Evolutionary conservation across 2,113 vertebrate species (phyloP), one percentile per base, ranked within the genome.

Genomic region (Leucopternis melanops): DNA sequence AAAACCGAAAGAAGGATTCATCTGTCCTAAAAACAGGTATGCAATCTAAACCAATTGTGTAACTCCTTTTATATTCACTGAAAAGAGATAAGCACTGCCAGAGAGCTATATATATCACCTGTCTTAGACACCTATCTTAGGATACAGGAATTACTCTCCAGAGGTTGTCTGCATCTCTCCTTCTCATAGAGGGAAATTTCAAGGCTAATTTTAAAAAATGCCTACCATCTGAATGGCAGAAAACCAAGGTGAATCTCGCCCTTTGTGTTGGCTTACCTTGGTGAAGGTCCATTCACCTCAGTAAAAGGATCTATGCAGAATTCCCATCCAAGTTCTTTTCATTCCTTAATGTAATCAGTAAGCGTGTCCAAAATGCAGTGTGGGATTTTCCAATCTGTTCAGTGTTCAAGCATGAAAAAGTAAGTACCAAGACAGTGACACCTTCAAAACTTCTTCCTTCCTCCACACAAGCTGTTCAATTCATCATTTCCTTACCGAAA

Each of bases 301-400:
- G 40, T 49, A 73, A 80, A 83, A 81, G 6, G 4, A 62, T 61
- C 17, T 36, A 31, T 29, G 8, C 11, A 72, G 52, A 88, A n/a
- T 32, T 6, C 10, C 26, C 8, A 50, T 86, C 32, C 58, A 58
- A 34, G 18, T 61, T 63, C 74, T 94, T 90, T 94, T 88, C 36
- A 77, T 65, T 88, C 22, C 40, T 82, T 83, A 65, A 62, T 9
- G 3, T 11, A 77, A 42, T 66, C 44, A 65, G 7, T 86, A 69
- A 78, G 42, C 6, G 1, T 62, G 42, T 73, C 52, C 63, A 73
- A 92, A 94, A 42, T 42, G 26, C 63, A 50, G n/a, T 71, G 59
- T 78, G 55, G 47, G 83, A 73, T 90, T 95, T 92, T 97, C 67
- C 81, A 92, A 90, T 78, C 78, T 96, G 81, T 95, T 95, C 65